A percentile compares a stretch with the other conserved stretches of the same genome.
phyloP scores from a whole-genome alignment of 2,888 invertebrate genomes.

The Chrysodeixis includens region DNA sequence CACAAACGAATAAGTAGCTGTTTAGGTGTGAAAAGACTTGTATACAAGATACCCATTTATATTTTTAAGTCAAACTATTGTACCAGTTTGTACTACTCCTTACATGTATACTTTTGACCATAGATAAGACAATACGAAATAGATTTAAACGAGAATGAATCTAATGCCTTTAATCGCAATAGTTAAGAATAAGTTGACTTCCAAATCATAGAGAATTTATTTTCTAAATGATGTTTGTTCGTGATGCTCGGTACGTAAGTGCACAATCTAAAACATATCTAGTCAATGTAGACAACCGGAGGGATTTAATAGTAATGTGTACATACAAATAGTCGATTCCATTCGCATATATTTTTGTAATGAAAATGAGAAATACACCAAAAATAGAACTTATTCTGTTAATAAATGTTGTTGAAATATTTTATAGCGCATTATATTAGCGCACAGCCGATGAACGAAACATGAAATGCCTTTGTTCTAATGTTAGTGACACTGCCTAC shows the following conservation, averaged over 20 bases:
- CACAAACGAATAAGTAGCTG: slow-evolving; percentile 18
- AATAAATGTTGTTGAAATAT: slow-evolving; percentile 53
- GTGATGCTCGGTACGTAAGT: slow-evolving; percentile 71
- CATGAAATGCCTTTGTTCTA: slow-evolving; percentile 49
- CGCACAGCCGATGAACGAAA: slow-evolving; percentile 34
- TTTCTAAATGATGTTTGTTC: slow-evolving; percentile 79
- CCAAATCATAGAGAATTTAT: slow-evolving; percentile 82
- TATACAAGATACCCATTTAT: slow-evolving; percentile 25
- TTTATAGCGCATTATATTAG: slow-evolving; percentile 50
- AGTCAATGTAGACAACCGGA: slow-evolving; percentile 85
- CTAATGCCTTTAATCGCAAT: slow-evolving; percentile 87
- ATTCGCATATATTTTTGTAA: slow-evolving; percentile 84
- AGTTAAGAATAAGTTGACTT: slow-evolving; percentile 83
- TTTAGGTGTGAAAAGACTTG: slow-evolving; percentile 32
- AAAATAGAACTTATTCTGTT: slow-evolving; percentile 65
- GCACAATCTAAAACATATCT: slow-evolving; percentile 88
- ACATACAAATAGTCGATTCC: slow-evolving; percentile 76
- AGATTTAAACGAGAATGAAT: slow-evolving; percentile 73
- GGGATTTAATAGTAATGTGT: slow-evolving; percentile 80
- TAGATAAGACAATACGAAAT: slow-evolving; percentile 89
- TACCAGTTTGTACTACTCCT: slow-evolving; percentile 55
- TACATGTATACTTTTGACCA: slow-evolving; percentile 80
- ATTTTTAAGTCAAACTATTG: slow-evolving; percentile 49
- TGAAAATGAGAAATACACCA: slow-evolving; percentile 65
- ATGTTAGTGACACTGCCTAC: slow-evolving; percentile 27